Conservation (phyloP, 2,797 vertebrate species). For the Gallinago solitaria region DNA sequence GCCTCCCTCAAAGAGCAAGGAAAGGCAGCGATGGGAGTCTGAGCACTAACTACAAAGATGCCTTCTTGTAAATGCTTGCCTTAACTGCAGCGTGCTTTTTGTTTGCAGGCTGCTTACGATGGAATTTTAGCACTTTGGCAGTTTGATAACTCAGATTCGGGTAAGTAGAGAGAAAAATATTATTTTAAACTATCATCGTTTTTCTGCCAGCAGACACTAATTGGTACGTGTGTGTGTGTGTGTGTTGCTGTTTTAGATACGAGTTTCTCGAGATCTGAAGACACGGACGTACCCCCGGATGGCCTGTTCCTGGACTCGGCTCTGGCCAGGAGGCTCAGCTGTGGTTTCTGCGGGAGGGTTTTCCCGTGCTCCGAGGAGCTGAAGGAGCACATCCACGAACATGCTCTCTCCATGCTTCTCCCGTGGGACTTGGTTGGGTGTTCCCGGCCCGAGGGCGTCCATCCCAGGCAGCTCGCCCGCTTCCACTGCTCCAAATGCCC, state of each 20-base stretch:
- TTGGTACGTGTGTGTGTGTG: neutral
- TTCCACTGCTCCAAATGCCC: constrained; percentile 86
- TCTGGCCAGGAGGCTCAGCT: constrained; percentile 76
- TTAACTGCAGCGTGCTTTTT: neutral
- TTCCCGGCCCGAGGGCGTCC: neutral
- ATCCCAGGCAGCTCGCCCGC: constrained; percentile 51
- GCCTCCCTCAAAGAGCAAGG: neutral
- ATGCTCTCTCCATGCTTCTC: constrained; percentile 78
- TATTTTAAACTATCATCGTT: rapidly evolving
- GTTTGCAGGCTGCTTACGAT: neutral
- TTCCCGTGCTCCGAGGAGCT: constrained; percentile 81
- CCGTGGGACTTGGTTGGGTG: constrained; percentile 69
- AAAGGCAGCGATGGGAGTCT: neutral
- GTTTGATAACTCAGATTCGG: constrained; percentile 28
- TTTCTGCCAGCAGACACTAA: neutral
- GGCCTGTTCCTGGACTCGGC: constrained; percentile 71
- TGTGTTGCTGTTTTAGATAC: constrained; percentile 8
- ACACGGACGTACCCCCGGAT: neutral
- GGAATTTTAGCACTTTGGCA: constrained; percentile 44
- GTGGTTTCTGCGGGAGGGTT: constrained; percentile 85
- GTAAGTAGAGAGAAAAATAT: neutral
- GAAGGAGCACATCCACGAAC: constrained; percentile 79
- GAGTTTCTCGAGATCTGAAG: neutral
- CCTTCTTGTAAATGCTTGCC: neutral
- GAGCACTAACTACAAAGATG: neutral